Evolutionary conservation across 2,113 vertebrate species (phyloP), one percentile per base, ranked within the genome.

Genomic region (Plectropomus leopardus): DNA sequence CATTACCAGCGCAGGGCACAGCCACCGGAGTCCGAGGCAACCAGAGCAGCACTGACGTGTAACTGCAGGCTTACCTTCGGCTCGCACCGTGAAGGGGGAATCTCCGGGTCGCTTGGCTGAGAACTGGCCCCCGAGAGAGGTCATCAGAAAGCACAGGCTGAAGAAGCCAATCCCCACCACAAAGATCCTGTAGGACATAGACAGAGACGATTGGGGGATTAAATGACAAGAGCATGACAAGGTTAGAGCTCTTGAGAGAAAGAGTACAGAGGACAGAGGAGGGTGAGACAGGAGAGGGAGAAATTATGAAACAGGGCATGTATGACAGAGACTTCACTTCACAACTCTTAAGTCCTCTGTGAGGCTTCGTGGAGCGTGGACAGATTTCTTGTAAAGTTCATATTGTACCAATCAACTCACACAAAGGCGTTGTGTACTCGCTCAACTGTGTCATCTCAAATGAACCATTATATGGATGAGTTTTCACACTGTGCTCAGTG

Each of bases 141-240:
- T 98, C 98, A 99, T 99, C 90, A 99, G 95, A 92, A 99, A 99
- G 94, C 97, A 99, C 77, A 99, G 94, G 0, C 97, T 99, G 95
- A 99, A 99, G 95, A 99, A 98, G 87, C 97, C 98, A 1, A 98
- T 96, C 74, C 98, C 98, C 82, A 95, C 94, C 88, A 99, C 96
- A 17, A 99, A 99, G 85, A 99, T 97, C 96, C 98, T 99, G 85
- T 65, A 87, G 86, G 8, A 50, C 28, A 42, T 11, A 51, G 57
- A 51, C 30, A 34, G 47, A 71, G 42, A 73, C 17, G 45, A 51
- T 17, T 21, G 26, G 59, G 14, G 8, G 21, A 50, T 47, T 54
- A 14, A 16, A 26, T 73, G 60, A 69, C 64, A 55, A 47, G 57
- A 67, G 17, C 40, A 32, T 74, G 44, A 79, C 48, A 17, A 34